Evolutionary conservation across 1,140 invertebrate species (phyloP), one percentile per base, ranked within the genome.

Genomic region (Armadillidium nasatum): DNA sequence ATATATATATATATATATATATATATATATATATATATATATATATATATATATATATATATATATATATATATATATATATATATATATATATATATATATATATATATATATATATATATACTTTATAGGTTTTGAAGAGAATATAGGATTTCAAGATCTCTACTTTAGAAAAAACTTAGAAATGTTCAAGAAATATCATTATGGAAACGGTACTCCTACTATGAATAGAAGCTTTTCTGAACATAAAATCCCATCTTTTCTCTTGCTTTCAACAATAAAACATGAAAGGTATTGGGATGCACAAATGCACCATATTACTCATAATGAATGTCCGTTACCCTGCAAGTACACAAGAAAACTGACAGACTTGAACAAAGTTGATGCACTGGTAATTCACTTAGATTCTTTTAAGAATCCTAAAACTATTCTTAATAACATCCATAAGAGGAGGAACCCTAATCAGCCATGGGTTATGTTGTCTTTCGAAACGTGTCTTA

Each of bases 31-130:
- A 60, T 60, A 19, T 60, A 60, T 60, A 19, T 60, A 60, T 60
- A 15, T 60, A 60, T 60, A 15, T 50, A 15, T 60, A 15, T 19
- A 15, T 60, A 15, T 60, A 15, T 60, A 15, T 60, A 15, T 60
- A 15, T 60, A 13, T 60, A 60, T 60, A 60, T 60, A 60, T 60
- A 60, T 60, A 19, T 19, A 15, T 13, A 15, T 15, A 60, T 19
- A 13, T 60, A 15, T 60, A 15, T 60, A 60, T 60, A 19, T 60
- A 60, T 60, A 60, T 60, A 60, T 50, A 60, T 60, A 60, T 60
- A 60, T 60, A 60, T 60, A 60, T 60, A 60, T 60, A 60, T 60
- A 60, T 60, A 60, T 60, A 4, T 4, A 4, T 60, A 60, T 60
- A 60, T 15, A 60, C 15, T 10, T 10, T 60, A 15, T 60, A 60